These are phyloP conservation scores for Crocodylus rhombifer DNA, from an alignment of 2,797 vertebrate species.

Conservation along the genomic window DNA sequence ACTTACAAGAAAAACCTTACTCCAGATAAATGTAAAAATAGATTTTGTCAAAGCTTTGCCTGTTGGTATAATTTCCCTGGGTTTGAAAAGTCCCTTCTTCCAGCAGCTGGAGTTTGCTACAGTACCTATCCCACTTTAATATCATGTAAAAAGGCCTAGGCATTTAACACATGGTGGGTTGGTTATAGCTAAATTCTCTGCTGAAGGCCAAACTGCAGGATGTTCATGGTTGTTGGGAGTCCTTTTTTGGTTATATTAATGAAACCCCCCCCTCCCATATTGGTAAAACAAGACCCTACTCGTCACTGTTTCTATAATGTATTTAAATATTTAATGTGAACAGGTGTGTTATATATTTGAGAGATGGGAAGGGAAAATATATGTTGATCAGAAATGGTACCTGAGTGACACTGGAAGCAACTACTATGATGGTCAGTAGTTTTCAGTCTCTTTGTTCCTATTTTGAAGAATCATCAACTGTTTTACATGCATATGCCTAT, in stretches of 20 bases:
- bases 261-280: fast-evolving
- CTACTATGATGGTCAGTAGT: neutral
- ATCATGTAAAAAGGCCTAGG: neutral
- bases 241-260: neutral
- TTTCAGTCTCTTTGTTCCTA: neutral
- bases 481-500: neutral
- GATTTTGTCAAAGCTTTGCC: neutral
- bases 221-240: neutral
- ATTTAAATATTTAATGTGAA: neutral
- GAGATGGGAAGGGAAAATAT: neutral
- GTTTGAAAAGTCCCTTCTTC: neutral
- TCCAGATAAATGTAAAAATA: neutral
- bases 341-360: fast-evolving
- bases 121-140: neutral
- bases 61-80: neutral
- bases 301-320: neutral
- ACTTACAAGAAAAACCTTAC: neutral
- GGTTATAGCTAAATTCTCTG: neutral
- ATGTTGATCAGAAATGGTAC: neutral
- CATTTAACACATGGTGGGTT: fast-evolving
- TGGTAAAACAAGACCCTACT: neutral
- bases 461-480: too few relatives aligned
- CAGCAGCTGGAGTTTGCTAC: neutral
- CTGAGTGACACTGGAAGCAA: neutral
- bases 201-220: neutral